Base-by-base conservation (phyloP, 2,888 invertebrate genomes). In the Dryobotodes eremita region DNA sequence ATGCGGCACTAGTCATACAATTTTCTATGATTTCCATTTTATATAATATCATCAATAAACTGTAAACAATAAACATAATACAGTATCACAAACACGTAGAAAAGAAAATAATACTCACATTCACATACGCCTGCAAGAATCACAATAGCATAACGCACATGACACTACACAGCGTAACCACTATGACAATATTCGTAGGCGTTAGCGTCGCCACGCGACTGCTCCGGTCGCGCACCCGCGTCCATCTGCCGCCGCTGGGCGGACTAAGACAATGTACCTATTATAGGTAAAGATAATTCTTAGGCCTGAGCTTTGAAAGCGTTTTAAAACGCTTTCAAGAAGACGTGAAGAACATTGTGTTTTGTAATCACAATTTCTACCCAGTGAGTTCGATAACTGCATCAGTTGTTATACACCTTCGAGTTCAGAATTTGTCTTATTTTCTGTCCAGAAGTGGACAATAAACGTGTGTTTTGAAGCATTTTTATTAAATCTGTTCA, bases 121-220 rank as follows among this genome's bases (percentile, higher is more conserved):
- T 80, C 55, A 84, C 42, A 81, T 70, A 79, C 75, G 77, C 87
- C 86, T 86, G 79, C 61, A 79, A 82, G 76, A 87, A 88, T 81
- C 89, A 89, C 90, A 87, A 86, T 76, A 88, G 90, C 80, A 84
- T 83, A 84, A 74, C 75, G 81, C 89, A 89, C 89, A 89, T 89
- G 83, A 83, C 89, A 89, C 89, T 70, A 81, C 89, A 89, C 90
- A 82, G 80, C 87, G 90, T 88, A 86, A 83, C 75, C 89, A 89
- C 89, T 82, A 79, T 80, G 79, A 74, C 57, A 88, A 73, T 78
- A 48, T 64, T 75, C 57, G 77, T 76, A 85, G 88, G 89, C 88
- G 79, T 82, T 82, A 62, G 75, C 82, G 80, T 86, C 83, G 83
- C 84, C 83, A 89, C 82, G 86, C 89, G 90, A 86, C 87, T 86